Evolutionary conservation across 2,797 vertebrate species (phyloP).

Genomic region (Helostoma temminkii): DNA sequence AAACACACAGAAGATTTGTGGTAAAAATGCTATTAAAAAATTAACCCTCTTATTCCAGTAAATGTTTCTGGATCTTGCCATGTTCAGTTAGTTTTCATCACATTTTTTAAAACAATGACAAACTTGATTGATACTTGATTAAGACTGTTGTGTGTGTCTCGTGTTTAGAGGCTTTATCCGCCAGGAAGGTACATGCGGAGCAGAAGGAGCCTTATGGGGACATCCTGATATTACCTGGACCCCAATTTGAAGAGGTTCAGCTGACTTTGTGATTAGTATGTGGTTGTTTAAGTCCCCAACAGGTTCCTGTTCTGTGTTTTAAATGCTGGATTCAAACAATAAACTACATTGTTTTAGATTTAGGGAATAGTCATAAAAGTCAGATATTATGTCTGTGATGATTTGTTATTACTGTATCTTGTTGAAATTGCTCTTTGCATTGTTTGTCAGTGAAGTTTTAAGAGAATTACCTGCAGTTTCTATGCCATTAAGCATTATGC

Average conservation of each 20-base stretch:
- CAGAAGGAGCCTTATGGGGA: constrained; percentile 68
- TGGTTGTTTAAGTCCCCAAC: neutral
- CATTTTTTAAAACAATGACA: too few relatives aligned
- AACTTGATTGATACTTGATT: neutral
- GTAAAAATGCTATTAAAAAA: neutral
- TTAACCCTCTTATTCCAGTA: neutral
- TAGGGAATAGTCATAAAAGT: neutral
- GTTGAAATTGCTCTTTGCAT: neutral
- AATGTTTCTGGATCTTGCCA: neutral
- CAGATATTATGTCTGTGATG: neutral
- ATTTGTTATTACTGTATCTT: neutral
- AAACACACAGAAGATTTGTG: neutral
- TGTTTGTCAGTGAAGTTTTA: too few relatives aligned
- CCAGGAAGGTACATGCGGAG: constrained; percentile 45
- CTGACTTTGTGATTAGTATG: neutral
- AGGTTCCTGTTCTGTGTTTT: neutral
- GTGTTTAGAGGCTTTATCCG: constrained; percentile 53
- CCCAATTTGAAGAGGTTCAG: neutral
- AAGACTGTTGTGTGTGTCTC: constrained; percentile 18
- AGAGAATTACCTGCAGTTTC: neutral
- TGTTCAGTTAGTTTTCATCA: neutral
- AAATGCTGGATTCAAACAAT: neutral
- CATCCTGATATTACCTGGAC: constrained; percentile 60
- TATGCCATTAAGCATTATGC: neutral
- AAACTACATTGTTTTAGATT: too few relatives aligned